Evolutionary conservation across 2,113 vertebrate species (phyloP), one percentile per base, ranked within the genome.

Genomic region (Fukomys damarensis): DNA sequence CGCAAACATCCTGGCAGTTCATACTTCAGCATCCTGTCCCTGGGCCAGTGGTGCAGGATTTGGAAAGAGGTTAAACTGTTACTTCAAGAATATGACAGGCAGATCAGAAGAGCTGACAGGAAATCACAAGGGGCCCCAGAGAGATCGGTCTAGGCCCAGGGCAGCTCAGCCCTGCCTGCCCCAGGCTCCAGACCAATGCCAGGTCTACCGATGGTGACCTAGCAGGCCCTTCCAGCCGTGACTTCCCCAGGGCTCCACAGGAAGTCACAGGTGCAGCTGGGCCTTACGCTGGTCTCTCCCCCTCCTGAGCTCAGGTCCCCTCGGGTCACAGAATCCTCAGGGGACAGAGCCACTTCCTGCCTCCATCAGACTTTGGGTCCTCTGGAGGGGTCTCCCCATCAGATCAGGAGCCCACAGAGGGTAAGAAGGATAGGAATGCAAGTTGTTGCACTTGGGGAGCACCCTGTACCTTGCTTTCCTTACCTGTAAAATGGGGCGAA

Each of bases 131-230:
- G 46, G 22, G 10, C 35, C 52, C 2, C 0, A 1, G 43, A 86
- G 26, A 76, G n/a, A 56, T 28, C n/a, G 17, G 52, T 1, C 35
- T 26, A 16, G 24, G 9, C 32, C 68, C 10, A 32, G 49, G 26
- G 68, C 38, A 17, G n/a, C 14, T 2, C 46, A 38, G 52, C 70
- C 68, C 35, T 59, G 56, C 59, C 61, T 43, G 12, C 43, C 54
- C 24, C 43, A 7, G 41, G 19, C 49, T 97, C 61, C 38, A 52
- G 72, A 76, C 65, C 43, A 17, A 17, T 10, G n/a, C 26, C 26
- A 28, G 38, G 0, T 0, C 7, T 14, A 10, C 35, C 49, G 17
- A n/a, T 58, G n/a, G 20, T 20, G 13, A 43, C 16, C 76, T 20
- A 22, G 13, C 56, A 20, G 35, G n/a, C 12, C 41, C 43, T 30